Base-by-base conservation (phyloP, 2,797 vertebrate genomes). In the Amblyraja radiata region DNA sequence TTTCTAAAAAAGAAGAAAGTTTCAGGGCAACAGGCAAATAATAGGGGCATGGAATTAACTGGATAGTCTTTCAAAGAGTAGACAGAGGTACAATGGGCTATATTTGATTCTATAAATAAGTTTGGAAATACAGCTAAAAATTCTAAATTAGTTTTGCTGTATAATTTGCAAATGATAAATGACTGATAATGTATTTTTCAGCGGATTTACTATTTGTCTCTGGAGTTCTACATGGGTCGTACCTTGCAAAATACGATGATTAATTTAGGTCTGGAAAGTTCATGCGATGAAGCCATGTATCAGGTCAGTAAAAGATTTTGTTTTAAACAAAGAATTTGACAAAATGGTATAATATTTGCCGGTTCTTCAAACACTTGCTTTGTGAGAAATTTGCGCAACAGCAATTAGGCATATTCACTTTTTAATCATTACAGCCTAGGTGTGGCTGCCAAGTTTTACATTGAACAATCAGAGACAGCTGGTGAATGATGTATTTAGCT, bases 141-240 rank as follows among this genome's bases (percentile, higher is more conserved):
- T 65, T 90, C 8, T 71, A 36, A 90, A 10, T 90, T 90, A 13
- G 36, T 91, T 7, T 23, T 73, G 18, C 25, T 46, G 65, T 90
- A 21, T 18, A 91, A 74, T 91, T 54, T 93, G 77, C 54, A 63
- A 6, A 32, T 78, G n/a, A 23, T 14, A 28, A 21, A 58, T 76
- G 23, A n/a, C 63, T 68, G 25, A 90, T 32, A 36, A 10, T 88
- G 28, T 25, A 13, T 73, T 73, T 84, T 90, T 63, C 95, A 99
- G 99, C 97, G 99, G 94, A 97, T 99, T n/a, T 99, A 99, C 94
- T 99, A 99, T 94, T 97, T 99, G 68, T 99, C 99, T 73, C 95
- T 99, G 96, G 99, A 99, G 95, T 99, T 99, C 95, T 99, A 99
- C 95, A 99, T 99, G 97, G 98, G 98, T 90, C 95, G 98, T 93